Base-by-base conservation (phyloP, 2,888 invertebrate genomes). In the Trypoxylon attenuatum region DNA sequence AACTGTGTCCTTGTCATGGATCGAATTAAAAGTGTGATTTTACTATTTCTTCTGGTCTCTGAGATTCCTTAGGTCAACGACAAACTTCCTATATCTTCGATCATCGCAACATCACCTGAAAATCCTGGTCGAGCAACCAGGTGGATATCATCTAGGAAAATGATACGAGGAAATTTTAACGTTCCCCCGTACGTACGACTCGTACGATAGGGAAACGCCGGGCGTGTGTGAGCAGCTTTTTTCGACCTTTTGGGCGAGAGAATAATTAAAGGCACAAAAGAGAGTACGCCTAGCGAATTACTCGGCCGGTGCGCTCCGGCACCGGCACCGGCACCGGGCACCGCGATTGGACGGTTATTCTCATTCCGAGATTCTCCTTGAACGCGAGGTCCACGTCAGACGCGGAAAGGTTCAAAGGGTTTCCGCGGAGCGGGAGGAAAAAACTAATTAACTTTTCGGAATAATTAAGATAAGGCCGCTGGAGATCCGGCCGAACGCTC, bases 401-500 rank as follows among this genome's bases (percentile, higher is more conserved):
- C 73, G 71, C 70, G 75, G 71, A 77, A 72, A 79, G 72, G 76
- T 76, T 82, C 82, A 82, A 82, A 82, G 82, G 80, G 77, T 74
- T 78, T 69, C 57, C 58, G 59, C 62, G 69, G 60, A 47, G 68
- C 67, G 71, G 65, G 77, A 81, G 79, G 82, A 82, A 83, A 84
- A 84, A 84, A 82, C 78, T 82, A 84, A 84, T 84, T 84, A 84
- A 84, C 84, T 84, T 84, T 82, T 79, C 80, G 76, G 80, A 83
- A 84, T 84, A 84, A 84, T 84, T 84, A 84, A 84, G 84, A 84
- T 84, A 84, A 84, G 82, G 79, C 79, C 72, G 69, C 72, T 50
- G 64, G 70, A 81, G 77, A 84, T 80, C 81, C 72, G 73, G 74
- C 79, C 75, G 77, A 82, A 82, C 79, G 77, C 68, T 75, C 49